Conservation (phyloP, 2,888 invertebrate species). For the Magallana nippona region DNA sequence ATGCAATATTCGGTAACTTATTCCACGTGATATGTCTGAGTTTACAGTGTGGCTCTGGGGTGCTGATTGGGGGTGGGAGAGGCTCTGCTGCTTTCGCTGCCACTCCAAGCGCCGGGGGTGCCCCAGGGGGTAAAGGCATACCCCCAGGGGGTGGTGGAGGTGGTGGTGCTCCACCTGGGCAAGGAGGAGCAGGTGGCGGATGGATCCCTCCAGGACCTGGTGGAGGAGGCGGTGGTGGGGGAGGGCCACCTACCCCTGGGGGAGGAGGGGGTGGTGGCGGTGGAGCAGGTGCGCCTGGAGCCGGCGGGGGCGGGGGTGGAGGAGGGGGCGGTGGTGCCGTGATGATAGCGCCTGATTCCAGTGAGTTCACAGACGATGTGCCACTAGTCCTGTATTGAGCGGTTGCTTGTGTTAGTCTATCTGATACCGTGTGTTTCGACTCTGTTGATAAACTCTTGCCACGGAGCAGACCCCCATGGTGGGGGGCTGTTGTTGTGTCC, state of each 20-base stretch:
- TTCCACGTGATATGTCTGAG: constrained; percentile 99
- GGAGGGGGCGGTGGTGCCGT: constrained; percentile 55
- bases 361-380: not conserved
- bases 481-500: constrained; percentile 17
- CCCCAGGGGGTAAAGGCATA: constrained; percentile 43
- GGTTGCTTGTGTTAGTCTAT: constrained; percentile 28
- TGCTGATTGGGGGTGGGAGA: constrained; percentile 82
- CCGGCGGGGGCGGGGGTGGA: constrained; percentile 54
- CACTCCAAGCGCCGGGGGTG: constrained; percentile 48
- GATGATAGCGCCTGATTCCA: constrained; percentile 2
- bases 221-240: constrained; percentile 44
- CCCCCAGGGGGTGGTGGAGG: constrained; percentile 50
- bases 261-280: constrained; percentile 56
- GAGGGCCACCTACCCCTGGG: constrained; percentile 50
- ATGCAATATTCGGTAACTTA: constrained; percentile 87
- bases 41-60: constrained; percentile 94
- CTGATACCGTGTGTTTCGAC: constrained; percentile 35
- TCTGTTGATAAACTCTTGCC: constrained; percentile 42
- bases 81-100: constrained; percentile 47
- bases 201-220: constrained; percentile 47
- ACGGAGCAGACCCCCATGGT: not conserved
- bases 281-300: constrained; percentile 48
- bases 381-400: constrained; percentile 11
- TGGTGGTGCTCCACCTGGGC: constrained; percentile 55
- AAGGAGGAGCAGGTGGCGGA: constrained; percentile 53